Evolutionary conservation across 2,888 invertebrate genomes (phyloP).

Genomic region (Eugnorisma glareosa): DNA sequence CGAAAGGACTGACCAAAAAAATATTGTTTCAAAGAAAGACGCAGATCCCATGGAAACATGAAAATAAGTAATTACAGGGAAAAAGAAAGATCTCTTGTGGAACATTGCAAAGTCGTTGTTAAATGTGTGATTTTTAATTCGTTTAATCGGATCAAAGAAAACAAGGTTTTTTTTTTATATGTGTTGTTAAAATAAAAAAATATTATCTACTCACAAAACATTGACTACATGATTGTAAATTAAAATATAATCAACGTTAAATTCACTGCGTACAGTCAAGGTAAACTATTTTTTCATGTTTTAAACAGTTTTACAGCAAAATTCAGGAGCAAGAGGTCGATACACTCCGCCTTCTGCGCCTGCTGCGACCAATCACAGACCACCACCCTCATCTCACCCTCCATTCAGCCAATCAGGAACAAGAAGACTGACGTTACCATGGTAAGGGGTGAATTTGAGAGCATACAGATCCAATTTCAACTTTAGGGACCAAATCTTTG

Average conservation of each 20-base stretch:
- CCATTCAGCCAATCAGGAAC: slow-evolving; percentile 77
- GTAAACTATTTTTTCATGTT: slow-evolving; percentile 40
- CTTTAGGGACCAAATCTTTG: neutral
- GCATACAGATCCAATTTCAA: slow-evolving; percentile 47
- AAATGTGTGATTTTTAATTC: neutral
- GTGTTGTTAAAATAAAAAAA: no score
- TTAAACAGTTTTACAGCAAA: slow-evolving; percentile 56
- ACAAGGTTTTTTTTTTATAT: no score
- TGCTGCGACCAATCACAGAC: slow-evolving; percentile 82
- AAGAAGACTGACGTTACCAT: slow-evolving; percentile 82
- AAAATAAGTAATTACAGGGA: neutral
- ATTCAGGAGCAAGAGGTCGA: slow-evolving; percentile 76
- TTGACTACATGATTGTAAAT: neutral
- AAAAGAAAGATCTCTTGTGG: neutral
- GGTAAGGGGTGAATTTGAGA: slow-evolving; percentile 73
- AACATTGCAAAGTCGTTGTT: neutral
- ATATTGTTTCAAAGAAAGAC: neutral
- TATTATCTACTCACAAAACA: neutral
- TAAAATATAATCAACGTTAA: neutral
- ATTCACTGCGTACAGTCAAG: neutral
- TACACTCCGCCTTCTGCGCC: slow-evolving; percentile 81
- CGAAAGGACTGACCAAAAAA: neutral
- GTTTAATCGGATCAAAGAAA: neutral
- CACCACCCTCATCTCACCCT: slow-evolving; percentile 78
- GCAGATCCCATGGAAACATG: neutral